Evolutionary conservation across 1,140 invertebrate genomes (phyloP).

Genomic region (Nomia melanderi): DNA sequence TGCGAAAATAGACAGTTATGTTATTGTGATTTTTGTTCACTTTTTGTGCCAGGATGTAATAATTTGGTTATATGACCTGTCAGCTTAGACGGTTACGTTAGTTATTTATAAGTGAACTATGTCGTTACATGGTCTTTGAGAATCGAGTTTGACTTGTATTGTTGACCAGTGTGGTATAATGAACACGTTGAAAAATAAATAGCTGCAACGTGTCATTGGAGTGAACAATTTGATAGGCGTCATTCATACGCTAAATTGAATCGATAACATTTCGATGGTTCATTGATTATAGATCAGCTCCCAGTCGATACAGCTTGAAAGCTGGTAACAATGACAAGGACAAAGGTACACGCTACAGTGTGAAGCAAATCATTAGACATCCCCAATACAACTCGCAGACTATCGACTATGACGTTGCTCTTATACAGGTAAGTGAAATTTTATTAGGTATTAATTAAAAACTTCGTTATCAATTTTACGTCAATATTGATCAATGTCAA

Average conservation of each 20-base stretch:
- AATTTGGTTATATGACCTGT: no score
- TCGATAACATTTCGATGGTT: neutral
- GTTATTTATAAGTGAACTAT: no score
- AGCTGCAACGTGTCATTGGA: neutral
- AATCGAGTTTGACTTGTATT: no score
- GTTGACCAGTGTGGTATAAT: no score
- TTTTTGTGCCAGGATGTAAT: no score
- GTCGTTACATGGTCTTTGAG: no score
- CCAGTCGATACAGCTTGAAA: neutral
- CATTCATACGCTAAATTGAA: neutral
- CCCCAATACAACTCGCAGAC: conserved; percentile 46
- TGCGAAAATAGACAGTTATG: no score
- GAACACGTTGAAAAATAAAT: conserved; percentile 2
- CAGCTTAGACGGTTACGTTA: no score
- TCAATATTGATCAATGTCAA: no score
- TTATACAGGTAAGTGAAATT: conserved; percentile 61
- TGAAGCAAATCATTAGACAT: conserved; percentile 52
- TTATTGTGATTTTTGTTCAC: no score
- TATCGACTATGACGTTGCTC: conserved; percentile 64
- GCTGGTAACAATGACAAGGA: conserved; percentile 46
- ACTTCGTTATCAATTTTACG: no score
- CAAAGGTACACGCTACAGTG: conserved; percentile 9
- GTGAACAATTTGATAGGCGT: neutral
- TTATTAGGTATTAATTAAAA: no score
- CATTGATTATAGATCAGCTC: conserved; percentile 29